Percentiles rank a stretch among this genome's conserved stretches.
Evolutionary conservation across 2,797 vertebrate genomes (phyloP).

Genomic region (Sebastes cheni): DNA sequence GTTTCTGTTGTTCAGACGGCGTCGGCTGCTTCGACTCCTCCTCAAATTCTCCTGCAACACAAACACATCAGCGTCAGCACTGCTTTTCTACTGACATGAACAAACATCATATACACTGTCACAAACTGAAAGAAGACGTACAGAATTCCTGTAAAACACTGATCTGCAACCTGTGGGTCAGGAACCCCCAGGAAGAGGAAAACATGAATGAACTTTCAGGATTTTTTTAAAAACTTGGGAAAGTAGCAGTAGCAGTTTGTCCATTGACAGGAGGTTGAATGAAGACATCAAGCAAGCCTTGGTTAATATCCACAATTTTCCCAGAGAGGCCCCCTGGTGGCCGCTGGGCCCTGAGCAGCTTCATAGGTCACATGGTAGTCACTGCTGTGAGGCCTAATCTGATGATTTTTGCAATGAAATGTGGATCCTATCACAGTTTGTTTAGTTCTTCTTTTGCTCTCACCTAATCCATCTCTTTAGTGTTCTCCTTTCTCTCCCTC

Average conservation of each 20-base stretch:
- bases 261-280: not conserved
- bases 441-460: not conserved
- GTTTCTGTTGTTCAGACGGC: conserved; percentile 90
- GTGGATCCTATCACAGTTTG: accelerated
- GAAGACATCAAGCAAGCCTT: not conserved
- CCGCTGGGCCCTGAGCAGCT: not conserved
- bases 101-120: not conserved
- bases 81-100: accelerated
- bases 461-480: not conserved
- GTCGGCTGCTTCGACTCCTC: conserved; percentile 95
- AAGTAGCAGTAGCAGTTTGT: not conserved
- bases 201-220: not conserved
- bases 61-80: conserved; percentile 1
- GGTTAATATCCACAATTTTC: not conserved
- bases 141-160: not conserved
- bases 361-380: not conserved
- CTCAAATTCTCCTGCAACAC: conserved; percentile 89
- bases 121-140: not conserved
- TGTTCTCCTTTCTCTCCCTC: not conserved
- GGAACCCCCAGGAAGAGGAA: not conserved
- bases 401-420: not conserved
- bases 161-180: not conserved
- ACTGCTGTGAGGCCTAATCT: not conserved
- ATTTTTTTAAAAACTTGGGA: not conserved
- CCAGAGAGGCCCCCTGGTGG: not conserved